Evolutionary conservation across 2,113 vertebrate genomes (phyloP), one percentile per base, ranked within the genome.

Genomic region (Oenanthe melanoleuca): DNA sequence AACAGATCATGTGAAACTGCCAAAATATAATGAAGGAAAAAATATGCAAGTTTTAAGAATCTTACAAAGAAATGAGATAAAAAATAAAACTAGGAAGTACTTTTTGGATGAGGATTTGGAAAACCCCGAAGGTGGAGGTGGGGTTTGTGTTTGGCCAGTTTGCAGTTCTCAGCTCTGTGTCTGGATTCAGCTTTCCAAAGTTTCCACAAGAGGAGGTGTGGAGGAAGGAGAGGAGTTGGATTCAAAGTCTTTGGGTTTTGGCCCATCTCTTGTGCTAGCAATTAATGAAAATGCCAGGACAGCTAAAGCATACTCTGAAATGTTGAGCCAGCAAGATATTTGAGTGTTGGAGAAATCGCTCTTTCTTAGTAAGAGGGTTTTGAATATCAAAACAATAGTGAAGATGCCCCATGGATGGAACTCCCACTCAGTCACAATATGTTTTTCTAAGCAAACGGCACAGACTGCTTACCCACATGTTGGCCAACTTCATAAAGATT

Each of bases 221-320:
- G 70, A 87, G 49, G 45, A 92, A 89, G 42, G 61, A 89, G 57
- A 75, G 53, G 21, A 84, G 28, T 12, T 84, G 80, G 67, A 81
- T 64, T 81, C 47, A 74, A 70, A 70, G 8, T 33, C 63, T 87
- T 91, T 91, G 72, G 53, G 40, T 45, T 91, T 91, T 75, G 66
- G 65, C 73, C 65, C 84, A 87, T 92, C 57, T 91, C 53, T 91
- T 80, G 16, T 45, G 47, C 57, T 91, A 81, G 38, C 38, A 95
- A 73, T 94, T 92, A 95, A 89, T 72, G 74, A 89, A 80, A 95
- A 91, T 70, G 63, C 42, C 80, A 82, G 89, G 73, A 89, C 53
- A 92, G 74, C 61, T 34, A 80, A 86, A 94, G 50, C 38, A 70
- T 55, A 69, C 57, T 89, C 79, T 85, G 60, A 87, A 87, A 89